Base-by-base conservation (phyloP, 2,113 vertebrate species). In the Oophaga pumilio region DNA sequence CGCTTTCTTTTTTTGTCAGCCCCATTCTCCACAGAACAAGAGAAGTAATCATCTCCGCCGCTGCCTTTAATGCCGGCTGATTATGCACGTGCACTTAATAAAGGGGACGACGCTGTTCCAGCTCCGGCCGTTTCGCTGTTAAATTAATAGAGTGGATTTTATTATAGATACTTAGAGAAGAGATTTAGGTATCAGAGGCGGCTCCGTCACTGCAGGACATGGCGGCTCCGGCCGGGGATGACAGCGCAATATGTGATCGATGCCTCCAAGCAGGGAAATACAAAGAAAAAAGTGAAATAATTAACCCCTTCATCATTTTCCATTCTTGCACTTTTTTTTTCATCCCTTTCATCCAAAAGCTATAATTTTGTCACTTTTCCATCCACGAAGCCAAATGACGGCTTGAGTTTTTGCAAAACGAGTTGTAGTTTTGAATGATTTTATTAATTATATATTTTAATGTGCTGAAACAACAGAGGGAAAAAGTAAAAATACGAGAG, bases 11-110 rank as follows among this genome's bases (percentile, higher is more conserved):
- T 87, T 87, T 79, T 80, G 49, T 26, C 52, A 56, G 50, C 6
- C 14, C 28, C 64, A 74, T 87, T 87, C 77, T 81, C 20, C 7
- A 10, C 22, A 73, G 77, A 81, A 87, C 77, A 87, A 87, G 77
- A 81, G 85, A 28, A 73, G 78, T 81, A 82, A 87, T 87, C 85
- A 82, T 87, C 66, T 59, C 85, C 78, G n/a, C 50, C 64, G 17
- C 62, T 66, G 85, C 76, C 74, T 86, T 78, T 86, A 77, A 78
- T 78, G 77, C 66, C 64, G 50, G 2, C 76, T 87, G 85, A 87
- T 87, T 87, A 87, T 86, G 77, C 85, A 87, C 77, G 85, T 87
- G 85, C 85, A 81, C 77, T 87, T 87, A 81, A 87, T 87, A 87
- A 87, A 87, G 77, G 77, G 50, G 59, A 71, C 56, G 66, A 81